Percentiles rank a stretch among this genome's conserved stretches.
Conservation (phyloP, 2,113 vertebrate species). For the Pelmatolapia mariae region DNA sequence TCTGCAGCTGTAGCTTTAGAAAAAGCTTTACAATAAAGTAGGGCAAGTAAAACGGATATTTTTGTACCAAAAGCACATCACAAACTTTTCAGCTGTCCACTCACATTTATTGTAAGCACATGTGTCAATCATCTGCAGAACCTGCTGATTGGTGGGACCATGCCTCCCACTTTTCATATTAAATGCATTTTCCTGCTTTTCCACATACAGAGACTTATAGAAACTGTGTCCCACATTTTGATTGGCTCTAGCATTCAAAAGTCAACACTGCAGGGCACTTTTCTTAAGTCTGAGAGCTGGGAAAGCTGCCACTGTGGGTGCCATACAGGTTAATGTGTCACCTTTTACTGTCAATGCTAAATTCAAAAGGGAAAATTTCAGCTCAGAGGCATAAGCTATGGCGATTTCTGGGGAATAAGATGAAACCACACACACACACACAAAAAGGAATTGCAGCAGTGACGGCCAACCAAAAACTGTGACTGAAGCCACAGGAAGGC, state of each 20-base stretch:
- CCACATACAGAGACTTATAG: neutral
- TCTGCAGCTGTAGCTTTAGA: neutral
- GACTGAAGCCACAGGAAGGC: neutral
- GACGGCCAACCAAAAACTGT: neutral
- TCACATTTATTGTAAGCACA: neutral
- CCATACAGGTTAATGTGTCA: neutral
- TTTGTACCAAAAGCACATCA: neutral
- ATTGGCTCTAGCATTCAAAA: neutral
- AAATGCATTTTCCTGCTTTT: neutral
- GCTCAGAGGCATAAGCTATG: neutral
- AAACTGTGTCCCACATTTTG: neutral
- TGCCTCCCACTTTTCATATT: neutral
- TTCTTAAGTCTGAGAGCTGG: neutral
- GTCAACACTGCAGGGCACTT: neutral
- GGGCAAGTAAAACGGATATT: neutral
- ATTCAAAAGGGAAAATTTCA: neutral
- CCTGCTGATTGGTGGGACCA: neutral
- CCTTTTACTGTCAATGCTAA: neutral
- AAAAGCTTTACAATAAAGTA: neutral
- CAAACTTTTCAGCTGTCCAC: neutral
- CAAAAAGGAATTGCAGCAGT: neutral
- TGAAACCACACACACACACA: neutral
- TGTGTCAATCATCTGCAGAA: neutral
- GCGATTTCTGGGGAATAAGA: neutral
- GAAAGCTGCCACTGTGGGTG: neutral